Conservation (phyloP, 2,113 vertebrate species). For the Rostratula benghalensis region DNA sequence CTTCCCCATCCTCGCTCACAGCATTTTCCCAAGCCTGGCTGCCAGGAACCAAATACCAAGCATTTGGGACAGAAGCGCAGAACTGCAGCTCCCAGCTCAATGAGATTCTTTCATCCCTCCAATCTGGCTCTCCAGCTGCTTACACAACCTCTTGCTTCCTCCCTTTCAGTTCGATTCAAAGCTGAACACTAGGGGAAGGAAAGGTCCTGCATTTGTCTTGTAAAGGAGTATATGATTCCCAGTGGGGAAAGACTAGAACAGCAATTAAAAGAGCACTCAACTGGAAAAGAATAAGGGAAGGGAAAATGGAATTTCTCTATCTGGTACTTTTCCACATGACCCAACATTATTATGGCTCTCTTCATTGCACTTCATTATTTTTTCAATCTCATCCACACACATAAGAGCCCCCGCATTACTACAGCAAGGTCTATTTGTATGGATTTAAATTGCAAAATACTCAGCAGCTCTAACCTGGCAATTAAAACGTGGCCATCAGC, state of each 20-base stretch:
- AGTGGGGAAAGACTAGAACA: not conserved
- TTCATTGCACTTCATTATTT: not conserved
- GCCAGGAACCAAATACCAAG: not conserved
- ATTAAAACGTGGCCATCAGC: not conserved
- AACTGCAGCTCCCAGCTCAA: not conserved
- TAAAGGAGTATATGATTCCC: not conserved
- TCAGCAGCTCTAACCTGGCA: not conserved
- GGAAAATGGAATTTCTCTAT: not conserved
- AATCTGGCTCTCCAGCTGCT: slow-evolving; percentile 26
- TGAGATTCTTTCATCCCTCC: not conserved
- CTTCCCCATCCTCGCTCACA: not conserved
- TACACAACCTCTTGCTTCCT: not conserved
- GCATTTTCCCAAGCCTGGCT: not conserved
- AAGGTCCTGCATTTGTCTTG: not conserved
- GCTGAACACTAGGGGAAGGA: not conserved
- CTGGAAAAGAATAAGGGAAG: not conserved
- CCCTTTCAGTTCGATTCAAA: not conserved
- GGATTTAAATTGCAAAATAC: not conserved
- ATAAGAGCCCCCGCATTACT: not conserved
- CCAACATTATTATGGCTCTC: not conserved
- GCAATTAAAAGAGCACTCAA: not conserved
- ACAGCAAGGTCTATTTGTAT: not conserved
- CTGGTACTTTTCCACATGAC: not conserved
- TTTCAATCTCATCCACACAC: not conserved
- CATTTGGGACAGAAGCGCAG: not conserved